phyloP scores from a whole-genome alignment of 2,797 vertebrate genomes.

The Tachyglossus aculeatus region DNA sequence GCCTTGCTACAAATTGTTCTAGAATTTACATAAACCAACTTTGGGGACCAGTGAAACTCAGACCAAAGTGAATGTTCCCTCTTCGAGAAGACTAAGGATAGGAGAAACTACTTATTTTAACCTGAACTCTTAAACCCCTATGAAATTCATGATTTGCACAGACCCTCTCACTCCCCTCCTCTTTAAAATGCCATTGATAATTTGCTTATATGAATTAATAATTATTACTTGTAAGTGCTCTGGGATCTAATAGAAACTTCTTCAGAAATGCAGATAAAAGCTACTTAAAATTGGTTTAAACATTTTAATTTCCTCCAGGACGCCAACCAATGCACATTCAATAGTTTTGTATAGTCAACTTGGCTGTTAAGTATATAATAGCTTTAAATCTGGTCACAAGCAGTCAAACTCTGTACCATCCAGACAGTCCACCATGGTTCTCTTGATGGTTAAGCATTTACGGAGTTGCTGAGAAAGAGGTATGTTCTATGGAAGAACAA shows the following conservation, averaged over 20 bases:
- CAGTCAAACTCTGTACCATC: constrained; percentile 26
- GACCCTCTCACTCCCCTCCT: constrained; percentile 12
- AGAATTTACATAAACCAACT: not conserved
- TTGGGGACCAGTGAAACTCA: not conserved
- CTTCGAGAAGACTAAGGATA: not conserved
- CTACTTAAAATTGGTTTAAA: constrained; percentile 25
- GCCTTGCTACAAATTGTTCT: too few relatives aligned
- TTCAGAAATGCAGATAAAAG: constrained; percentile 43
- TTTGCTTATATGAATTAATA: constrained; percentile 34
- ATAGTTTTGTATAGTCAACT: constrained; percentile 36
- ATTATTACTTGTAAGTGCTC: constrained; percentile 33
- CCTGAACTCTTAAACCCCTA: not conserved
- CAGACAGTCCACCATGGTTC: constrained; percentile 42
- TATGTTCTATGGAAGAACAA: constrained; percentile 1
- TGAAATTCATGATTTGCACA: not conserved
- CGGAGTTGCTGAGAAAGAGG: constrained; percentile 16
- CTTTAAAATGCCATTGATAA: constrained; percentile 31
- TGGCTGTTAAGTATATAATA: constrained; percentile 38
- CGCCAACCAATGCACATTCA: constrained; percentile 29
- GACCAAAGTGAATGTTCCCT: not conserved
- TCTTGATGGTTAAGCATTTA: not conserved
- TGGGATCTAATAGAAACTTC: constrained; percentile 43
- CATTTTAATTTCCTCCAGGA: constrained; percentile 30
- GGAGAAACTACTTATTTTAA: not conserved
- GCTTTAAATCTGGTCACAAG: constrained; percentile 18